These are phyloP conservation scores for Ifrita kowaldi DNA, from an alignment of 2,113 vertebrate species.

Conservation along the genomic window DNA sequence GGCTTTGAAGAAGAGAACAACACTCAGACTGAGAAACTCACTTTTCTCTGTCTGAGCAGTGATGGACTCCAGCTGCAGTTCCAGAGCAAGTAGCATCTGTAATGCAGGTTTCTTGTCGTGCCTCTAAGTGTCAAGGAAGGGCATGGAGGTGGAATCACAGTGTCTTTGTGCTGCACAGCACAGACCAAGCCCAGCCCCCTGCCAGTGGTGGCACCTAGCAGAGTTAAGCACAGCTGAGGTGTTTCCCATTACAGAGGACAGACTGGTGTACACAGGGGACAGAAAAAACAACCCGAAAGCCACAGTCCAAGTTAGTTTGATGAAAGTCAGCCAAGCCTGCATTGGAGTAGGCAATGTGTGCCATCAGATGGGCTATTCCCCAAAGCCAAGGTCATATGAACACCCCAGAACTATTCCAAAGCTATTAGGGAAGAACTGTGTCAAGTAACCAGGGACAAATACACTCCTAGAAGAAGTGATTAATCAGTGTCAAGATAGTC, in stretches of 20 bases:
- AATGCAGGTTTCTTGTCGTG: not conserved
- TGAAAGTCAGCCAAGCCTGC: not conserved
- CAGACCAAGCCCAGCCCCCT: not conserved
- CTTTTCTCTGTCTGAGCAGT: not conserved
- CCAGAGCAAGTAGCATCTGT: not conserved
- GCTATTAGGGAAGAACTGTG: constrained; percentile 63
- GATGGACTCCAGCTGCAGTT: not conserved
- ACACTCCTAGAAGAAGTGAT: constrained; percentile 23
- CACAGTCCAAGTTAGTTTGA: not conserved
- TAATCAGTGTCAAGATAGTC: constrained; percentile 57
- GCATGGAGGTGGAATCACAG: not conserved
- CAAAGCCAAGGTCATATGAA: constrained; percentile 8
- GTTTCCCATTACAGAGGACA: not conserved
- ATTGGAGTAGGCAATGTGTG: not conserved
- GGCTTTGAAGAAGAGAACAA: not conserved
- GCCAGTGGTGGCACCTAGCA: not conserved
- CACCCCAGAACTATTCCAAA: constrained; percentile 40
- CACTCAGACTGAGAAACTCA: not conserved
- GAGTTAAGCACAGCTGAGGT: not conserved
- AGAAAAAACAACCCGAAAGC: not conserved
- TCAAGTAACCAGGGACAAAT: constrained; percentile 50
- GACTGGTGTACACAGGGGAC: not conserved
- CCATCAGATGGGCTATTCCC: constrained; percentile 13
- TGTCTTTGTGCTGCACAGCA: not conserved
- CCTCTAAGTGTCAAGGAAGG: not conserved